Evolutionary conservation across 2,888 invertebrate species (phyloP), one percentile per base, ranked within the genome.

Genomic region (Drosophila testacea): DNA sequence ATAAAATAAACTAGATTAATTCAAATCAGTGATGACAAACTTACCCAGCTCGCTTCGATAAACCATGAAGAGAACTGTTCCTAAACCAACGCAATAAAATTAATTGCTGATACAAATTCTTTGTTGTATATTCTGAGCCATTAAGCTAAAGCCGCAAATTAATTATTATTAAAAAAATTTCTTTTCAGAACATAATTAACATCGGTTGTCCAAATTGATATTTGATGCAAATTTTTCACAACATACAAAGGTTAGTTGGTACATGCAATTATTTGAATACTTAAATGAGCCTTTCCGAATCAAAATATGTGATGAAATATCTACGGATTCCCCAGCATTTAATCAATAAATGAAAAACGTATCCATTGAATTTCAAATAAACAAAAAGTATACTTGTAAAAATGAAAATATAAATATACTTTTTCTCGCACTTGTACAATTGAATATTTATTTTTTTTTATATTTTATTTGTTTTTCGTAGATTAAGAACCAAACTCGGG

Each of bases 11-110:
- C 9, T 22, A 22, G 2, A 9, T 7, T 51, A 11, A 4, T 9
- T 51, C 6, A 32, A 11, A 7, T 27, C 2, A 50, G 9, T 76
- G 71, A 84, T 84, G 84, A 84, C 62, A 73, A 74, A 62, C 60
- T 79, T 72, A 88, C 84, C 86, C 89, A 90, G 86, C 89, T 89
- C 85, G 83, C 90, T 89, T 87, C 71, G 89, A 89, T 52, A 39
- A 42, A 60, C 72, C 65, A 63, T 90, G 90, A 90, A 88, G 89
- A 90, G 39, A 89, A 86, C 69, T 80, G 71, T 88, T 80, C 81
- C 75, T 57, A 34, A 63, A 47, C 75, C 77, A 76, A 81, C 73
- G 74, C 77, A 73, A 67, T 65, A 38, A 36, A 36, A 2, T 42
- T 6, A 28, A 22, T 9, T 47, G 4, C 69, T 79, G 67, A 76